These are phyloP conservation scores for Drosophila sturtevanti DNA, from an alignment of 1,140 invertebrate genomes.

Conservation along the genomic window DNA sequence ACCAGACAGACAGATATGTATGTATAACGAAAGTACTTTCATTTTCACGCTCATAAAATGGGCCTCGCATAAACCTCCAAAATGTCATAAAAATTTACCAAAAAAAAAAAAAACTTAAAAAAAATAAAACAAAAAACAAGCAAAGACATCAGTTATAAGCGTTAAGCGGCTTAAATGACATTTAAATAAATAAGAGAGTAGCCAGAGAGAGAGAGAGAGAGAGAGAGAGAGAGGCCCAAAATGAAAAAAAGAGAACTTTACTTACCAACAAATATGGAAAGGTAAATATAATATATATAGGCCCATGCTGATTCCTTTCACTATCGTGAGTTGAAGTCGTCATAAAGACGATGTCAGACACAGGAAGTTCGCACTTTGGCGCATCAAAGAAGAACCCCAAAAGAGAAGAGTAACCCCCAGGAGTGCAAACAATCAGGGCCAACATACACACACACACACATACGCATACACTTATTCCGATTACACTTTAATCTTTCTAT, in stretches of 20 bases:
- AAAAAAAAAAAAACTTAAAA: conserved; percentile 40
- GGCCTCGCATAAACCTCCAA: conserved; percentile 57
- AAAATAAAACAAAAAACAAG: neutral
- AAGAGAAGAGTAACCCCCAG: conserved; percentile 28
- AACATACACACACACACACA: conserved; percentile 31
- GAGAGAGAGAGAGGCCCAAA: too few relatives aligned
- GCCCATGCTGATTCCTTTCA: conserved; percentile 57
- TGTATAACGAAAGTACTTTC: conserved; percentile 73
- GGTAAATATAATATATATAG: conserved; percentile 39
- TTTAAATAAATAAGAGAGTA: conserved; percentile 59
- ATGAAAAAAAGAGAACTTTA: conserved; percentile 43
- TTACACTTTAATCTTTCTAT: conserved; percentile 77
- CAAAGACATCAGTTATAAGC: conserved; percentile 29
- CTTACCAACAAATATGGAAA: conserved; percentile 51
- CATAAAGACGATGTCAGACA: conserved; percentile 12
- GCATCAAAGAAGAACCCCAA: conserved; percentile 54
- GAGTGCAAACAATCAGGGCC: conserved; percentile 23
- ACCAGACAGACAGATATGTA: neutral
- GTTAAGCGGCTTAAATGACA: conserved; percentile 76
- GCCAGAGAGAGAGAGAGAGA: neutral
- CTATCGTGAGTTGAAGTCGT: conserved; percentile 29
- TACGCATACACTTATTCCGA: conserved; percentile 49
- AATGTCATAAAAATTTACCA: conserved; percentile 44
- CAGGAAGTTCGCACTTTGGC: conserved; percentile 67
- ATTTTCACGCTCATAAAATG: conserved; percentile 76